Conservation (phyloP, 1,140 invertebrate genomes). For the Sarcophaga bullata region DNA sequence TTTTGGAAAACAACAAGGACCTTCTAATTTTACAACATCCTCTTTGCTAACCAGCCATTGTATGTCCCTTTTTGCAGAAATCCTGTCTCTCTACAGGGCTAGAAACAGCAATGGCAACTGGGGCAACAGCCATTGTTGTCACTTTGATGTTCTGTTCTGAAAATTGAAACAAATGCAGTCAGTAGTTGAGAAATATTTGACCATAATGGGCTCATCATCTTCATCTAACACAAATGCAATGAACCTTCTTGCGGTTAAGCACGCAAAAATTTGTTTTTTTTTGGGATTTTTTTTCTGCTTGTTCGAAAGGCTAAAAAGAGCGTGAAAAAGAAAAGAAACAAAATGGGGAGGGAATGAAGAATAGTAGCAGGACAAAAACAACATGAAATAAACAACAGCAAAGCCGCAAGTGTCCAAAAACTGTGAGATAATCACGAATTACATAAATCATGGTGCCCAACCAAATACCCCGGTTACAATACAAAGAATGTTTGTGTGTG, state of each 20-base stretch:
- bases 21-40: too few relatives aligned
- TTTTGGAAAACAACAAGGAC: too few relatives aligned
- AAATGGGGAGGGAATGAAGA: background rate
- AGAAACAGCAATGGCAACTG: too few relatives aligned
- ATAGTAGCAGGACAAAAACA: background rate
- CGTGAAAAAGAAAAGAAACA: background rate
- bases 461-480: background rate
- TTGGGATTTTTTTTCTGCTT: background rate
- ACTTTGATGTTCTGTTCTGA: background rate
- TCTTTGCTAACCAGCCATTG: too few relatives aligned
- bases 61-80: too few relatives aligned
- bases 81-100: too few relatives aligned
- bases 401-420: slow-evolving; percentile 40
- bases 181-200: background rate
- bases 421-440: slow-evolving; percentile 39
- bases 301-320: background rate
- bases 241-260: slow-evolving; percentile 29
- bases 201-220: background rate
- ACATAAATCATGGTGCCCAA: slow-evolving; percentile 36
- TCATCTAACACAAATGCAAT: slow-evolving; percentile 10
- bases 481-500: background rate
- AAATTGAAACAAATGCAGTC: slow-evolving; percentile 24
- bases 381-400: slow-evolving; percentile 9
- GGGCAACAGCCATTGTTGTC: background rate
- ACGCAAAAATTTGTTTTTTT: slow-evolving; percentile 21